Conservation (phyloP, 2,113 vertebrate species). For the Rutilus rutilus region DNA sequence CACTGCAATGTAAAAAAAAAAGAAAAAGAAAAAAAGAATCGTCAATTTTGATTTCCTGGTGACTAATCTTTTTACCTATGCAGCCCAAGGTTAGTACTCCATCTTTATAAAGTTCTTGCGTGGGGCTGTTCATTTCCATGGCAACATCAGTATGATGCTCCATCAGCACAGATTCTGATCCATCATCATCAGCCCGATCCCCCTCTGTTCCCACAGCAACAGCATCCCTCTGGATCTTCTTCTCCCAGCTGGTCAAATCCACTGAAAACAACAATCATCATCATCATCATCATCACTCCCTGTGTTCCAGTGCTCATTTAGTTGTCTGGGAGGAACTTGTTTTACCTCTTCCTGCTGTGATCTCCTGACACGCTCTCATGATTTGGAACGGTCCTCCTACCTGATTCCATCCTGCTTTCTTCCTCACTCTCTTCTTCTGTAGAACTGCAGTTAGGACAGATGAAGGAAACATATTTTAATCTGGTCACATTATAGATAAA, state of each 20-base stretch:
- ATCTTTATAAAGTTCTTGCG: slow-evolving; percentile 86
- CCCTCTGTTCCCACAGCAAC: slow-evolving; percentile 71
- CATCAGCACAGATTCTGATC: slow-evolving; percentile 74
- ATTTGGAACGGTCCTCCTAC: slow-evolving; percentile 86
- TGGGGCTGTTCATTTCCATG: slow-evolving; percentile 75
- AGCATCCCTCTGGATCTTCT: slow-evolving; percentile 86
- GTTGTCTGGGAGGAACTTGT: background rate
- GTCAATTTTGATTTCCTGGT: too few species aligned
- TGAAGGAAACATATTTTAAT: background rate
- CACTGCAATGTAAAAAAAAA: background rate
- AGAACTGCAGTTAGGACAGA: slow-evolving; percentile 73
- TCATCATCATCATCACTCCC: background rate
- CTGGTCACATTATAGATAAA: background rate
- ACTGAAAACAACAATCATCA: slow-evolving; percentile 70
- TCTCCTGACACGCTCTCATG: slow-evolving; percentile 84
- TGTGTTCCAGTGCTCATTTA: background rate
- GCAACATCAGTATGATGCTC: slow-evolving; percentile 82
- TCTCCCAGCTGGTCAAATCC: slow-evolving; percentile 88
- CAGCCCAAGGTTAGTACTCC: slow-evolving; percentile 90
- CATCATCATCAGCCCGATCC: slow-evolving; percentile 75
- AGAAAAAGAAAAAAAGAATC: too few species aligned
- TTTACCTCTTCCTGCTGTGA: slow-evolving; percentile 84
- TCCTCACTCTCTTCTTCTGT: slow-evolving; percentile 82
- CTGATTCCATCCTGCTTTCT: slow-evolving; percentile 77
- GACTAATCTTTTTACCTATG: slow-evolving; percentile 73